Conservation (phyloP, 2,797 vertebrate species). For the Mus spretus region DNA sequence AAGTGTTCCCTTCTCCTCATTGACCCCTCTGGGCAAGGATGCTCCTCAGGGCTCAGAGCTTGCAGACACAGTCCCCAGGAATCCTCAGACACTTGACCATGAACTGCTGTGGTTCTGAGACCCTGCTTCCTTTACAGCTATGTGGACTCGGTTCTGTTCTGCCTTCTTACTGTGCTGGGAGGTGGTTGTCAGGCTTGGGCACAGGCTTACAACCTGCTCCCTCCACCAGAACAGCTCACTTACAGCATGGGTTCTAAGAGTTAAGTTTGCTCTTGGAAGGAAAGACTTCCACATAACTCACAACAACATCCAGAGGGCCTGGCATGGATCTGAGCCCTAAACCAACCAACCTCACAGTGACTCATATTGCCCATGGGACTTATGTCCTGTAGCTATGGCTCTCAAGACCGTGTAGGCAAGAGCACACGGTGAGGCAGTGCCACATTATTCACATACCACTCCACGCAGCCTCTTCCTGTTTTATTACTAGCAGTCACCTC, state of each 20-base stretch:
- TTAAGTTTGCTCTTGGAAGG: not conserved
- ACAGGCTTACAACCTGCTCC: not conserved
- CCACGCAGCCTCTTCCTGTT: not conserved
- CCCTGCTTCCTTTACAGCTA: not conserved
- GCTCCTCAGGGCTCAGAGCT: not conserved
- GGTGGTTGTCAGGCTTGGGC: not conserved
- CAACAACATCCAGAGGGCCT: not conserved
- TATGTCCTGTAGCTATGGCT: not conserved
- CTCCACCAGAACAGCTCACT: not conserved
- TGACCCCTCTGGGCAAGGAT: not conserved
- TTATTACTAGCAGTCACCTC: not conserved
- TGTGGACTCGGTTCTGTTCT: not conserved
- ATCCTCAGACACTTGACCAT: rapidly evolving
- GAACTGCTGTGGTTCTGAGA: not conserved
- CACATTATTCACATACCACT: not conserved
- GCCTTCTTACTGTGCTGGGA: no score
- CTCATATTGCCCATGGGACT: not conserved
- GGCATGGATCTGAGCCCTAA: not conserved
- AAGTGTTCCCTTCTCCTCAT: not conserved
- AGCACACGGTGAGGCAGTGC: not conserved
- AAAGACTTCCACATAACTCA: not conserved
- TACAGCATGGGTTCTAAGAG: not conserved
- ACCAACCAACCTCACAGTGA: not conserved
- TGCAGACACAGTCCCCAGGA: rapidly evolving
- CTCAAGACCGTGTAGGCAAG: not conserved